A percentile compares a stretch with the other conserved stretches of the same genome.
These are phyloP conservation scores for Chrysocyon brachyurus DNA, from an alignment of 2,797 vertebrate species.

Conservation along the genomic window DNA sequence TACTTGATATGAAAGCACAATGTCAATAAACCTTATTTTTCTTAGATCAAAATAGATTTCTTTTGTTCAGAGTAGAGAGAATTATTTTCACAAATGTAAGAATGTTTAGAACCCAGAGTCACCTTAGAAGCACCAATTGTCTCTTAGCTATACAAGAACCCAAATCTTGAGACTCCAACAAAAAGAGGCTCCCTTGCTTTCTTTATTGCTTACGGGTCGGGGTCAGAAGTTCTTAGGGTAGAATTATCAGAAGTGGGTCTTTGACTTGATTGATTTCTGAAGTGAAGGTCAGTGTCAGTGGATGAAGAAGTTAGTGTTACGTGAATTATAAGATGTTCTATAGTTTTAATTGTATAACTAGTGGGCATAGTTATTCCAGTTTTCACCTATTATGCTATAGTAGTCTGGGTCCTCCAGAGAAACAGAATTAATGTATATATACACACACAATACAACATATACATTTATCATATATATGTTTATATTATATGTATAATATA, in stretches of 20 bases:
- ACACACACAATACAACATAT: not conserved
- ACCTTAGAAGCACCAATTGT: not conserved
- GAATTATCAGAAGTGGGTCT: not conserved
- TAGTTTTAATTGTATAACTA: not conserved
- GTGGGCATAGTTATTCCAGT: not conserved
- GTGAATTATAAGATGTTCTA: not conserved
- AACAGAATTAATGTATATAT: not conserved
- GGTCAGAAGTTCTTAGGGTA: not conserved
- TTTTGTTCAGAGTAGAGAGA: slow-evolving; percentile 29
- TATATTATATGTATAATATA: not conserved
- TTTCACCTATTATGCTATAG: not conserved
- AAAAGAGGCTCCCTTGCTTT: not conserved
- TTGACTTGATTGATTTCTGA: slow-evolving; percentile 59
- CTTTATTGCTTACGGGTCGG: slow-evolving; percentile 35
- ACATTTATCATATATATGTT: not conserved
- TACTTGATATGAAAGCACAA: not conserved
- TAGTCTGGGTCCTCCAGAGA: not conserved
- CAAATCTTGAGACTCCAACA: slow-evolving; percentile 62
- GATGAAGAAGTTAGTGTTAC: not conserved
- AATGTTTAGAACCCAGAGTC: slow-evolving; percentile 60
- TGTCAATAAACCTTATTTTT: slow-evolving; percentile 46
- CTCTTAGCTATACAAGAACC: slow-evolving; percentile 2
- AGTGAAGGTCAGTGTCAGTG: not conserved
- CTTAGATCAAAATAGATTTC: not conserved
- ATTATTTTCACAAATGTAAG: slow-evolving; percentile 73